Base-by-base conservation (phyloP, 2,113 vertebrate genomes). In the Pedionomus torquatus region DNA sequence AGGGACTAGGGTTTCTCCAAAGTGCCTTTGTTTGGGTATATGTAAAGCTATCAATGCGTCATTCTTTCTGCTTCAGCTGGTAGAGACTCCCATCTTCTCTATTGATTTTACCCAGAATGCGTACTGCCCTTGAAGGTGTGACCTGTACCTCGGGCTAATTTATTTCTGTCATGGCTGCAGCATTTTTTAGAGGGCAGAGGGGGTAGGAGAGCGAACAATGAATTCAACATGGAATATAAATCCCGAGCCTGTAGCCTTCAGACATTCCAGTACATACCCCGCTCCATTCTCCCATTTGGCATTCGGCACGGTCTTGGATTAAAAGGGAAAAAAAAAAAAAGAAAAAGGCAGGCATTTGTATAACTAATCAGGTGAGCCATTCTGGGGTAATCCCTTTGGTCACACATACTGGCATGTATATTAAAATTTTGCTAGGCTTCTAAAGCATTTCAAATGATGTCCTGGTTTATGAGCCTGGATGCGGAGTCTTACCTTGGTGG, bases 101-200 rank as follows among this genome's bases (percentile, higher is more conserved):
- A 97, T 96, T 97, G 98, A 98, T 98, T 97, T 97, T 97, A 94
- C 95, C 89, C 97, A 93, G 97, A 97, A 95, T 61, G 87, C 84
- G 97, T 85, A 83, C 97, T 97, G 98, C 97, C 97, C 97, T 97
- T 97, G 95, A 98, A 97, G 97, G 98, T 98, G 98, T 98, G 98
- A 97, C 98, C 98, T 97, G 97, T 96, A 97, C 97, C 98, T 98
- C 97, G 5, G 86, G 96, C 97, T 98, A 96, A 98, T 98, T 97
- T 97, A 98, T 98, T 98, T 98, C 97, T 97, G 97, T 98, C 98
- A 96, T 91, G 97, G 97, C 97, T 96, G 95, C 88, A 93, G 94
- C 89, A 82, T 96, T 95, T 96, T 94, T 96, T 74, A 58, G 92
- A 93, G 91, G 93, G 93, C 95, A 85, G 85, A 3, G 5, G 90